These are phyloP conservation scores for Calliphora vicina DNA, from an alignment of 1,140 invertebrate species.

Conservation along the genomic window DNA sequence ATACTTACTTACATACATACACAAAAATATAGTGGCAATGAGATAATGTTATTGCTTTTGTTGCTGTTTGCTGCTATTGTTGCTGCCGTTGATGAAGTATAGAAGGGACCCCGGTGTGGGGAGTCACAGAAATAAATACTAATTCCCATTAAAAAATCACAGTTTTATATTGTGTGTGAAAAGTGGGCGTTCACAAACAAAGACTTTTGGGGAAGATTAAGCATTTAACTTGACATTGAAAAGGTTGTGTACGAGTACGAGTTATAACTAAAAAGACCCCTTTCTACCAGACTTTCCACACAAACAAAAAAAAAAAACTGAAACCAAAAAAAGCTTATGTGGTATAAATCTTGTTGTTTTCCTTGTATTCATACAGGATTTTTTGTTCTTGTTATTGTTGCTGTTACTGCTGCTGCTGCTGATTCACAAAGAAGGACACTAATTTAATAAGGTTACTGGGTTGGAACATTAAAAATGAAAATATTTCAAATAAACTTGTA, in stretches of 20 bases:
- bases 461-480: conserved; percentile 34
- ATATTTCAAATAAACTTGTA: conserved; percentile 16
- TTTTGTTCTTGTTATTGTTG: background rate
- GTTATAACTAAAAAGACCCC: background rate
- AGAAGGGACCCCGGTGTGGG: background rate
- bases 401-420: background rate
- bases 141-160: conserved; percentile 35
- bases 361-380: background rate
- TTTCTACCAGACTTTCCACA: background rate
- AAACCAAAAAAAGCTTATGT: conserved; percentile 13
- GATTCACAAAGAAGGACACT: conserved; percentile 20
- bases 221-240: conserved; percentile 33
- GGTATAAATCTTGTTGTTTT: conserved; percentile 24
- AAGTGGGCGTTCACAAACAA: conserved; percentile 23
- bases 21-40: background rate
- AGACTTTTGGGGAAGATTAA: conserved; percentile 32
- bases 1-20: no score
- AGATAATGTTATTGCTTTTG: conserved; percentile 7
- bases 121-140: conserved; percentile 26
- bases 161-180: conserved; percentile 21
- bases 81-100: background rate
- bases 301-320: background rate
- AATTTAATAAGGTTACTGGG: conserved; percentile 35
- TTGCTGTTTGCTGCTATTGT: background rate
- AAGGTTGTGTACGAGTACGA: conserved; percentile 23